A percentile compares a stretch with the other conserved stretches of the same genome.
These are phyloP conservation scores for Serrognathus titanus DNA, from an alignment of 2,888 invertebrate species.

Conservation along the genomic window DNA sequence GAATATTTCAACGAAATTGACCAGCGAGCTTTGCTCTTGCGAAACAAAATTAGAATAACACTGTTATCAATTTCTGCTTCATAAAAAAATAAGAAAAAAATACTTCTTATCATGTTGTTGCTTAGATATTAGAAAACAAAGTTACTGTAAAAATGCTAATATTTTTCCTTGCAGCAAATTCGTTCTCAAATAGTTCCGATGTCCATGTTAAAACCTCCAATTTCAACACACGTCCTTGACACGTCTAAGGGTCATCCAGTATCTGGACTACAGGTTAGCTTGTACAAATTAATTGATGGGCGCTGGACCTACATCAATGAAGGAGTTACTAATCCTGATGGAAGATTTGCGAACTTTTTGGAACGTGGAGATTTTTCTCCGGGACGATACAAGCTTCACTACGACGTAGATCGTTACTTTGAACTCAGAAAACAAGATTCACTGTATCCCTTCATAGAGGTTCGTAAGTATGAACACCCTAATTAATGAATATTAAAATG, in stretches of 20 bases:
- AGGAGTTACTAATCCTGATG: conserved; percentile 62
- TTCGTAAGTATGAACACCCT: conserved; percentile 36
- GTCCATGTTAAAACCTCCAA: conserved; percentile 49
- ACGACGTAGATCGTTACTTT: conserved; percentile 71
- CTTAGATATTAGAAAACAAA: too few species aligned
- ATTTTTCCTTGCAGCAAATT: conserved; percentile 24
- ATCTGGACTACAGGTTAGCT: conserved; percentile 61
- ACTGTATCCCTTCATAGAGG: conserved; percentile 76
- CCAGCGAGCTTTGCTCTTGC: too few species aligned
- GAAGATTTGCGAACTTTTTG: conserved; percentile 63
- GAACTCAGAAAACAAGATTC: conserved; percentile 57
- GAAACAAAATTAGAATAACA: too few species aligned
- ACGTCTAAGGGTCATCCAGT: conserved; percentile 67
- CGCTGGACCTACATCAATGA: conserved; percentile 67
- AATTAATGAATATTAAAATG: not conserved
- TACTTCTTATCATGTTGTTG: too few species aligned
- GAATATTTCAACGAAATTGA: too few species aligned
- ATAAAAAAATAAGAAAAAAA: too few species aligned
- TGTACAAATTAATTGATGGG: conserved; percentile 63
- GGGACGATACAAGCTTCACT: conserved; percentile 72
- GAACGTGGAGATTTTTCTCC: conserved; percentile 57
- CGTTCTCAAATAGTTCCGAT: conserved; percentile 23
- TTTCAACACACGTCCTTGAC: conserved; percentile 75
- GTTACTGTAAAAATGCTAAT: not conserved
- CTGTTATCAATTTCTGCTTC: too few species aligned